Conservation (phyloP, 2,888 invertebrate genomes). For the Halocaridina rubra region DNA sequence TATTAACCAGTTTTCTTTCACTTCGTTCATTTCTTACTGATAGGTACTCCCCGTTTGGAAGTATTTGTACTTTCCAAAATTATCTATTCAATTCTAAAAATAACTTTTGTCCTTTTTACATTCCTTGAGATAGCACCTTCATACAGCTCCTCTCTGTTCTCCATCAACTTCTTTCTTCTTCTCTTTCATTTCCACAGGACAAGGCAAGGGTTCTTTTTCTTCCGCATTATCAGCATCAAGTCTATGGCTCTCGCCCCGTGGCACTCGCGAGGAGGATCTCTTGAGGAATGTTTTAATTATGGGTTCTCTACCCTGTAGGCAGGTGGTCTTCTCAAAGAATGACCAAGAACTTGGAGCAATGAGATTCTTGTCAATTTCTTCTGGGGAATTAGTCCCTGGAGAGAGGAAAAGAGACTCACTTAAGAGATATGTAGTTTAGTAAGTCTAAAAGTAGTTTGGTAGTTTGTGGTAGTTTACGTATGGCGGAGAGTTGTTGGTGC, state of each 20-base stretch:
- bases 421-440: too few species aligned
- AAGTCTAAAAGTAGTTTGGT: too few species aligned
- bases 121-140: too few species aligned
- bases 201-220: conserved; percentile 7
- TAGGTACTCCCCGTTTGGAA: not conserved
- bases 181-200: not conserved
- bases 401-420: too few species aligned
- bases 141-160: not conserved
- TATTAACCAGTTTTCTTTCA: not conserved
- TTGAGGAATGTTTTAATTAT: conserved; percentile 10
- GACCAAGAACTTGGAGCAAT: conserved; percentile 9
- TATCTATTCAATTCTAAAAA: conserved; percentile 79
- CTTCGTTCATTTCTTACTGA: not conserved
- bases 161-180: not conserved
- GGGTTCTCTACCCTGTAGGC: not conserved
- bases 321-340: conserved; percentile 22
- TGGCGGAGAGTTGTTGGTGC: too few species aligned
- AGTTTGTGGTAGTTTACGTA: too few species aligned
- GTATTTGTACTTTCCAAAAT: conserved; percentile 72
- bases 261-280: not conserved
- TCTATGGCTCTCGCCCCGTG: not conserved
- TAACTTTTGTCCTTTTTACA: too few species aligned
- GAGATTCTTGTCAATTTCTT: conserved; percentile 23
- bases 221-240: not conserved
- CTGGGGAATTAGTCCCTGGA: conserved; percentile 25